phyloP scores from a whole-genome alignment of 2,113 vertebrate genomes.

The Numida meleagris region DNA sequence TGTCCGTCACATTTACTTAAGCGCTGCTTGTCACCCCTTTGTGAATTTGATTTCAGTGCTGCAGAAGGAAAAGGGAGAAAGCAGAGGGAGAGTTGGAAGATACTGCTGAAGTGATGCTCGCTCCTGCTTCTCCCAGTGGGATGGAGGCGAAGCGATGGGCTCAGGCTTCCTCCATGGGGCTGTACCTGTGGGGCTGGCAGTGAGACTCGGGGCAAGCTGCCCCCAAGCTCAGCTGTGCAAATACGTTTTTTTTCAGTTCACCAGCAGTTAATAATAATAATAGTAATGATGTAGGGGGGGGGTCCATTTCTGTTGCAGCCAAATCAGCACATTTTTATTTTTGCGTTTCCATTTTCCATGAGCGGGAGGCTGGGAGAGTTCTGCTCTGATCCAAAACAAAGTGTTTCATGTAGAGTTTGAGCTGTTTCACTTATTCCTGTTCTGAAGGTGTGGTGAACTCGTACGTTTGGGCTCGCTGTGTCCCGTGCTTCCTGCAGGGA shows the following conservation, averaged over 20 bases:
- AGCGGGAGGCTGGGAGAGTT: background rate
- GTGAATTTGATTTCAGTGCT: background rate
- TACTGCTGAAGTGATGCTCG: accelerated
- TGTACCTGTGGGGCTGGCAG: background rate
- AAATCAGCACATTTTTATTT: background rate
- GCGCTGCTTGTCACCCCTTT: background rate
- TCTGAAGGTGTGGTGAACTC: background rate
- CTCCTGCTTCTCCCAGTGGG: background rate
- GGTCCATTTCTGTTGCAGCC: background rate
- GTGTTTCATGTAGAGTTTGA: background rate
- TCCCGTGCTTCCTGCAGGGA: background rate
- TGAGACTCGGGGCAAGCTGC: background rate
- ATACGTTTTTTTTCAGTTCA: background rate
- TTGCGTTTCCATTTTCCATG: background rate
- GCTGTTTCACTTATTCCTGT: background rate
- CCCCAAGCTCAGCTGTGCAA: background rate
- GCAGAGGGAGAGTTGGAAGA: background rate
- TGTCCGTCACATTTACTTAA: background rate
- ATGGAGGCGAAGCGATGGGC: accelerated
- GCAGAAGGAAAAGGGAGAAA: background rate
- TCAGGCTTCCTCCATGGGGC: background rate
- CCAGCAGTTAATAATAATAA: background rate
- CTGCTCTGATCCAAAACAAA: background rate
- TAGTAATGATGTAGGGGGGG: background rate
- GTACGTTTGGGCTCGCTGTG: background rate